Conservation (phyloP, 2,797 vertebrate genomes). For the Enteromius fasciolatus region DNA sequence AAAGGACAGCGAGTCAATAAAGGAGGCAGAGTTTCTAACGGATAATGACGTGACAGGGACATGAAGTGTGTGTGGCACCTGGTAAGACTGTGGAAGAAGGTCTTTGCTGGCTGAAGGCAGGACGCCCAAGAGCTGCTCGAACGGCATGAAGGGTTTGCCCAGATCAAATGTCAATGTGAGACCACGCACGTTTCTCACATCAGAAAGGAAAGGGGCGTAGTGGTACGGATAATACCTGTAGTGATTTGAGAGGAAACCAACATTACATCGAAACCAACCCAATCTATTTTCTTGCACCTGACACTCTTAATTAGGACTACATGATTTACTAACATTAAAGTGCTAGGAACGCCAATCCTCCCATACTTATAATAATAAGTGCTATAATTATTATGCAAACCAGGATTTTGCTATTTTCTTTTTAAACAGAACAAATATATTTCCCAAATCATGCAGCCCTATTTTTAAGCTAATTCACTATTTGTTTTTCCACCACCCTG, state of each 20-base stretch:
- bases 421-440: too few relatives aligned
- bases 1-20: neutral
- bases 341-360: neutral
- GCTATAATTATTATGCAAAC: neutral
- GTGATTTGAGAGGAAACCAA: neutral
- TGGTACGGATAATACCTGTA: conserved; percentile 94
- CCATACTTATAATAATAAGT: neutral
- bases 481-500: too few relatives aligned
- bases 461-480: neutral
- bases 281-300: neutral
- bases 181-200: conserved; percentile 85
- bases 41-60: neutral
- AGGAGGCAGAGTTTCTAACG: neutral
- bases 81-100: conserved; percentile 88
- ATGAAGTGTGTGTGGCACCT: conserved; percentile 74
- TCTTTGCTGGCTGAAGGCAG: conserved; percentile 94
- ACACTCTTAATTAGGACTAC: neutral
- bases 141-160: conserved; percentile 94
- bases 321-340: neutral
- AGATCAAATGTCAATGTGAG: conserved; percentile 89
- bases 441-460: neutral
- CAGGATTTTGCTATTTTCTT: too few relatives aligned
- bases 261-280: neutral
- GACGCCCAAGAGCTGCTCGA: conserved; percentile 94
- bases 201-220: conserved; percentile 96